A percentile compares a stretch with the other conserved stretches of the same genome.
Conservation (phyloP, 1,140 invertebrate species). For the Sminthurides bifidus region DNA sequence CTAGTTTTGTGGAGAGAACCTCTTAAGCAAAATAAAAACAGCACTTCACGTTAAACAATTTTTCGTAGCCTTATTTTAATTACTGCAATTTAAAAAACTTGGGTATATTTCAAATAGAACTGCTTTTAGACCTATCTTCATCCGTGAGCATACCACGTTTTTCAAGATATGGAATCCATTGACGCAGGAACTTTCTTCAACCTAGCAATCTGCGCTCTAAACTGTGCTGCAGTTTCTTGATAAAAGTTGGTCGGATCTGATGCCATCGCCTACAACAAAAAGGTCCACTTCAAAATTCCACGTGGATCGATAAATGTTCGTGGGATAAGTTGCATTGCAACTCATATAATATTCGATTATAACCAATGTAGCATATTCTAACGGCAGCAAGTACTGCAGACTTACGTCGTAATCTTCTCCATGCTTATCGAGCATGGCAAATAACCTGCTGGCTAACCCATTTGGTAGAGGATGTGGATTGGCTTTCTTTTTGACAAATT, state of each 20-base stretch:
- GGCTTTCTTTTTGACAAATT: constrained; percentile 18
- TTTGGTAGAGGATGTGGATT: constrained; percentile 19
- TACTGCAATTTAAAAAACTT: too few species aligned
- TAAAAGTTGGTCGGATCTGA: constrained; percentile 28
- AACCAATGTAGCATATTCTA: background rate
- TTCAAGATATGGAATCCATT: constrained; percentile 29
- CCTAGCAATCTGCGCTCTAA: constrained; percentile 19
- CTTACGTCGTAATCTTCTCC: constrained; percentile 30
- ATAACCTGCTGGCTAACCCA: constrained; percentile 25
- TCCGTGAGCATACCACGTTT: constrained; percentile 5
- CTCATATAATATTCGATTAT: background rate
- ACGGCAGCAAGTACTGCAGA: background rate
- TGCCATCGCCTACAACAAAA: constrained; percentile 23
- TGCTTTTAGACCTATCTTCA: background rate
- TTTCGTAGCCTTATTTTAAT: too few species aligned
- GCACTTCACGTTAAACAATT: too few species aligned
- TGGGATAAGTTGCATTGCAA: background rate
- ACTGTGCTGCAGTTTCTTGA: constrained; percentile 28
- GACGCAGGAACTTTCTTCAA: constrained; percentile 28
- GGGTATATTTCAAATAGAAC: too few species aligned
- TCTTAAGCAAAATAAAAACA: too few species aligned
- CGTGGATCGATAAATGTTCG: too few species aligned
- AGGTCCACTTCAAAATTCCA: too few species aligned
- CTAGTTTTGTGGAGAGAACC: background rate
- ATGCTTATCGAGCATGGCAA: constrained; percentile 23